Evolutionary conservation across 1,140 invertebrate species (phyloP), one percentile per base, ranked within the genome.

Genomic region (Euura lappo): DNA sequence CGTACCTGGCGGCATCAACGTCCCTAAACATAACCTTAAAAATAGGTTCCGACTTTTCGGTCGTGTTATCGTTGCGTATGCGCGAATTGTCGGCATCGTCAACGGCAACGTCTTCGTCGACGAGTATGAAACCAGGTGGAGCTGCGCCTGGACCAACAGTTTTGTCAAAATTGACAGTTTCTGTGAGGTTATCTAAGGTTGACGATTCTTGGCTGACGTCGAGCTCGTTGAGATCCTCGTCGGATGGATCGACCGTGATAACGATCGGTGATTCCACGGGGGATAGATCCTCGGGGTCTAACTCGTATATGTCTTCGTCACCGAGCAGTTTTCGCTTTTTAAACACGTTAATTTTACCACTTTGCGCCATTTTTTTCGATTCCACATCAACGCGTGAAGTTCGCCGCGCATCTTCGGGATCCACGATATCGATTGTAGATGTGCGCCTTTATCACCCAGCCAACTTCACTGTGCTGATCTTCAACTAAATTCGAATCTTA

Each of bases 21-120:
- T 86, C 78, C 8, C 77, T 81, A 68, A 88, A 88, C 10, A 79
- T 76, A 78, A 86, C 78, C 76, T 78, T 84, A 67, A 88, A 79
- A 46, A 80, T 66, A 6, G 84, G 78, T 2, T 75, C 71, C 0
- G 76, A 60, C 1, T 73, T 51, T n/a, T 46, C 68, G 10, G 11
- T 13, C 45, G 46, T 6, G 11, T 73, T 13, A 44, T 70, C 10
- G n/a, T 60, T 45, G 45, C n/a, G 51, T 42, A 6, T 64, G 6
- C 43, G 10, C 46, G 45, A 43, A 64, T 68, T 42, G 71, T 74
- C 42, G 44, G 13, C 44, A 11, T 69, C n/a, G 3, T 71, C 60
- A 11, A 64, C 4, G 44, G 45, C 44, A 1, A 28, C 13, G 2
- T 8, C 64, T 43, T 84, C 81, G 65, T 84, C 80, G 6, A 83